A percentile compares a stretch with the other conserved stretches of the same genome.
Evolutionary conservation across 2,113 vertebrate genomes (phyloP).

Genomic region (Onychostruthus taczanowskii): DNA sequence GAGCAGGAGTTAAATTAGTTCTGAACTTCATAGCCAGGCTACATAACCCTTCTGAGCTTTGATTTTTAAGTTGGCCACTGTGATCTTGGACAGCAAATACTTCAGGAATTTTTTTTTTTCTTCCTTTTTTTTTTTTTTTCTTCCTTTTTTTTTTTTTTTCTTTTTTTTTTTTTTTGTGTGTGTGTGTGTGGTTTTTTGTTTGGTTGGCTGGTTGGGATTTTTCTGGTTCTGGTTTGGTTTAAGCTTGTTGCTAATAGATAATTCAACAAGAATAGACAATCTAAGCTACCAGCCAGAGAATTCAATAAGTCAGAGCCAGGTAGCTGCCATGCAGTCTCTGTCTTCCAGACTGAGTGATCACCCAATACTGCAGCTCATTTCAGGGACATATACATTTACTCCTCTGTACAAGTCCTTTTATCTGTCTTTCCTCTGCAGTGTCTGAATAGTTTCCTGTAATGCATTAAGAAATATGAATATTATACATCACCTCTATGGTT

Average conservation of each 20-base stretch:
- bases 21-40: background rate
- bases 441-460: slow-evolving; percentile 21
- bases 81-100: background rate
- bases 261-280: background rate
- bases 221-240: background rate
- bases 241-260: background rate
- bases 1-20: background rate
- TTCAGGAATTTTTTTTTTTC: background rate
- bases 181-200: background rate
- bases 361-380: background rate
- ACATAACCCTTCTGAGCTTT: background rate
- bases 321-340: background rate
- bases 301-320: slow-evolving; percentile 33
- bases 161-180: background rate
- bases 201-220: background rate
- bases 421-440: background rate
- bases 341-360: slow-evolving; percentile 19
- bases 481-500: slow-evolving; percentile 23
- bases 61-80: background rate
- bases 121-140: background rate
- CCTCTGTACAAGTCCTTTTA: background rate
- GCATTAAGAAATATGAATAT: slow-evolving; percentile 31
- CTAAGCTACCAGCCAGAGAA: background rate
- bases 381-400: background rate
- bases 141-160: no score